Conservation (phyloP, 1,140 invertebrate species). For the Aleiodes sp. region DNA sequence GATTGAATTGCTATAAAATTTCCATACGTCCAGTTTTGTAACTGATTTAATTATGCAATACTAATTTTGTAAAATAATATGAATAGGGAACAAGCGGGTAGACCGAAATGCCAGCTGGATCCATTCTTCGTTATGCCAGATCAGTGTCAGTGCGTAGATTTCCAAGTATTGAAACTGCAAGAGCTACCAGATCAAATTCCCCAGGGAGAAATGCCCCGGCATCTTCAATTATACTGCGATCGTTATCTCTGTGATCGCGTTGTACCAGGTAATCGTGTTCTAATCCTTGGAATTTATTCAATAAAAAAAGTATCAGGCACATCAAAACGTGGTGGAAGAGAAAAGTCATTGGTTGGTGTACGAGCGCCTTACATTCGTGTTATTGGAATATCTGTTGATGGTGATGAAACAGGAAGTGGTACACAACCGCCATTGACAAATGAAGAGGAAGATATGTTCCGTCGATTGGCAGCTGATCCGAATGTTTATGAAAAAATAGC, state of each 20-base stretch:
- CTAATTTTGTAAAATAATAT: too few species aligned
- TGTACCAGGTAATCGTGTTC: constrained; percentile 95
- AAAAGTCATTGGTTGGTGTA: constrained; percentile 92
- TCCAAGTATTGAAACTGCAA: constrained; percentile 91
- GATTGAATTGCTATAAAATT: too few species aligned
- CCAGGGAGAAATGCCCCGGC: constrained; percentile 98
- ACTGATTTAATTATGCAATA: too few species aligned
- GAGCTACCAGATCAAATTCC: constrained; percentile 96
- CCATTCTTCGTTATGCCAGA: constrained; percentile 98
- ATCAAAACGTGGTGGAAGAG: constrained; percentile 72
- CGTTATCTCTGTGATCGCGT: constrained; percentile 94
- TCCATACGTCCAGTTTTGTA: too few species aligned
- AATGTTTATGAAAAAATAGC: constrained; percentile 92
- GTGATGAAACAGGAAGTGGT: constrained; percentile 73
- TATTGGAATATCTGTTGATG: constrained; percentile 89
- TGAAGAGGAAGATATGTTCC: constrained; percentile 93
- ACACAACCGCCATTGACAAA: constrained; percentile 69
- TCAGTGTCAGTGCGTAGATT: constrained; percentile 97
- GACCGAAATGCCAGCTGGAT: constrained; percentile 94
- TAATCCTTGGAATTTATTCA: constrained; percentile 94
- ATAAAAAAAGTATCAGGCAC: constrained; percentile 88
- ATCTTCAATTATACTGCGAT: constrained; percentile 95
- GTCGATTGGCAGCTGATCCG: constrained; percentile 82
- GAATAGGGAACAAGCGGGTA: constrained; percentile 86
- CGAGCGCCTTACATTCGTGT: constrained; percentile 94